These are phyloP conservation scores for Brachypalpus laphriformis DNA, from an alignment of 2,888 invertebrate genomes.

Conservation along the genomic window DNA sequence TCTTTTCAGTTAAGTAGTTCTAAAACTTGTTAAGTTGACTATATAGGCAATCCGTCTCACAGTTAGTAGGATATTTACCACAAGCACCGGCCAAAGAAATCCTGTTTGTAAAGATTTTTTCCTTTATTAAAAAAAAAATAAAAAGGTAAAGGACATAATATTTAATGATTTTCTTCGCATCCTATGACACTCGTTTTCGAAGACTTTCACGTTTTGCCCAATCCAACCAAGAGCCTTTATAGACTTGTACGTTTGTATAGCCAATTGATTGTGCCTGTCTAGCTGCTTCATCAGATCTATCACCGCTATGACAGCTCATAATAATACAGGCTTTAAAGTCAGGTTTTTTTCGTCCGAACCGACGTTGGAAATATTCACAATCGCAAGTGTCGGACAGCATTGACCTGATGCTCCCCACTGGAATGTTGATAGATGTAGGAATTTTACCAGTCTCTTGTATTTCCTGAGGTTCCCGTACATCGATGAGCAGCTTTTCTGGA, in stretches of 20 bases:
- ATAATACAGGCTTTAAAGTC: conserved; percentile 85
- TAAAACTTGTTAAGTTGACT: no score
- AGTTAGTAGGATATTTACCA: no score
- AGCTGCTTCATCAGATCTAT: conserved; percentile 86
- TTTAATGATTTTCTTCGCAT: no score
- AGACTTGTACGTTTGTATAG: conserved; percentile 78
- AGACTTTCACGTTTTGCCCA: conserved; percentile 48
- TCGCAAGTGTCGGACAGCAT: conserved; percentile 71
- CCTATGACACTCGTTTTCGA: no score
- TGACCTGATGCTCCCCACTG: conserved; percentile 83
- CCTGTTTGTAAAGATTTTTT: no score
- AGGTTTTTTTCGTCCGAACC: conserved; percentile 86
- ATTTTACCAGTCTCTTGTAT: conserved; percentile 89
- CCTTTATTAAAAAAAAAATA: no score
- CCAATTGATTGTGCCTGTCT: conserved; percentile 82
- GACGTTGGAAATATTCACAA: conserved; percentile 84
- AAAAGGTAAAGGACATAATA: no score
- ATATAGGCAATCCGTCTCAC: no score
- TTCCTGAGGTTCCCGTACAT: conserved; percentile 88
- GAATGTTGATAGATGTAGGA: conserved; percentile 90
- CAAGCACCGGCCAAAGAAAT: no score
- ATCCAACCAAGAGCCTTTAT: conserved; percentile 80
- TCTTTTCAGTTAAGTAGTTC: no score
- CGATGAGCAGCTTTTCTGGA: conserved; percentile 85
- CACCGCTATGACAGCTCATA: conserved; percentile 88